phyloP scores from a whole-genome alignment of 2,888 invertebrate species.

The Ariolimax columbianus region DNA sequence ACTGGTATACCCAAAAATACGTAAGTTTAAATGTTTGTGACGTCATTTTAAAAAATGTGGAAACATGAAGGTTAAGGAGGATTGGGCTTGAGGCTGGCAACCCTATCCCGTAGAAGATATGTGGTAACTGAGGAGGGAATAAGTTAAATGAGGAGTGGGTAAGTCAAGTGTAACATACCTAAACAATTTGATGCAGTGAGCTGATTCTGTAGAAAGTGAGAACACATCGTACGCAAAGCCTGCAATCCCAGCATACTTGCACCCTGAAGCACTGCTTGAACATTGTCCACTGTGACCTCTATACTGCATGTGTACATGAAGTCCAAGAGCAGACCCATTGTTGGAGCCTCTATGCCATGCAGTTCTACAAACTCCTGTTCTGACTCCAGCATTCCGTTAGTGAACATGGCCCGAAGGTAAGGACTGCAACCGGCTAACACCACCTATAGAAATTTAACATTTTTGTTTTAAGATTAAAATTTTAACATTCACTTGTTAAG shows the following conservation, averaged over 20 bases:
- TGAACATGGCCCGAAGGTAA: conserved; percentile 77
- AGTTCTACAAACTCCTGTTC: conserved; percentile 71
- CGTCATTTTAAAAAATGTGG: too few species aligned
- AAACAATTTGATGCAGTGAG: conserved; percentile 75
- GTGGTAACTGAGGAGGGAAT: too few species aligned
- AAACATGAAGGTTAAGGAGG: too few species aligned
- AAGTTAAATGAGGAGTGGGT: too few species aligned
- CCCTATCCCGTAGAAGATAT: too few species aligned
- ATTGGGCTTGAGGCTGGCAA: too few species aligned
- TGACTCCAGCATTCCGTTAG: conserved; percentile 76
- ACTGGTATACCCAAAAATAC: too few species aligned
- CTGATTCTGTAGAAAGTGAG: conserved; percentile 75
- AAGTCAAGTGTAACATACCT: too few species aligned
- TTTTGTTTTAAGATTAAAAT: not conserved
- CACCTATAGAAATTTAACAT: conserved; percentile 55
- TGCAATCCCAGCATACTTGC: conserved; percentile 74
- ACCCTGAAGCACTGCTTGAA: conserved; percentile 75
- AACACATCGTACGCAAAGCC: conserved; percentile 70
- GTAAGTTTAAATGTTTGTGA: too few species aligned
- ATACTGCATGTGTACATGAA: conserved; percentile 76
- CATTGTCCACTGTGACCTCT: conserved; percentile 75
- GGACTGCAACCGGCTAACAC: conserved; percentile 76
- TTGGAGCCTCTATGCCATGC: conserved; percentile 72
- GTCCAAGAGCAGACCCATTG: conserved; percentile 74
- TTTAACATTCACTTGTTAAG: not conserved